These are phyloP conservation scores for Macroglossus sobrinus DNA, from an alignment of 2,113 vertebrate species.

Conservation along the genomic window DNA sequence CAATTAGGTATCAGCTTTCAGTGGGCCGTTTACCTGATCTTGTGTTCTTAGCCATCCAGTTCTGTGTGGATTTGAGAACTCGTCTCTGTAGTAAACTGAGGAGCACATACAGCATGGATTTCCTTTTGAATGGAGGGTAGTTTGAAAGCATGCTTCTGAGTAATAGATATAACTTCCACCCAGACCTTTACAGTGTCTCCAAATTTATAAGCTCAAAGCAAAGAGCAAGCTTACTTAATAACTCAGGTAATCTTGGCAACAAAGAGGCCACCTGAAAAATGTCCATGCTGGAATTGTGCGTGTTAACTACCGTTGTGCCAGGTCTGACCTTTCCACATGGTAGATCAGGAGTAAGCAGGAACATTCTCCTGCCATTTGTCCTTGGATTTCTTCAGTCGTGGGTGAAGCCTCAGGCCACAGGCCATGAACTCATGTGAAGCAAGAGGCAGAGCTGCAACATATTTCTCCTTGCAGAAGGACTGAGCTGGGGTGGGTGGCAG, in stretches of 20 bases:
- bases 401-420: background rate
- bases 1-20: background rate
- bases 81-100: background rate
- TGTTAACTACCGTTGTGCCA: background rate
- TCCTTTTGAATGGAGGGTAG: background rate
- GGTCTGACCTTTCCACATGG: background rate
- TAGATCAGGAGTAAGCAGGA: background rate
- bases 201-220: background rate
- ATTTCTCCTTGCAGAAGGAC: background rate
- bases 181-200: background rate
- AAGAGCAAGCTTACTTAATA: conserved; percentile 23
- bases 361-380: background rate
- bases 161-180: background rate
- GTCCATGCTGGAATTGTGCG: background rate
- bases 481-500: background rate
- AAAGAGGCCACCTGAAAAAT: background rate
- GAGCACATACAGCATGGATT: background rate
- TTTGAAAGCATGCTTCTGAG: background rate
- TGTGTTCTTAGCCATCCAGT: background rate
- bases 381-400: background rate
- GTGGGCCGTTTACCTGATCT: background rate
- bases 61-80: background rate
- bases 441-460: background rate
- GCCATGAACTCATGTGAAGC: background rate
- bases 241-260: background rate